A percentile compares a stretch with the other conserved stretches of the same genome.
Evolutionary conservation across 2,113 vertebrate species (phyloP).

Genomic region (Gambusia holbrooki): DNA sequence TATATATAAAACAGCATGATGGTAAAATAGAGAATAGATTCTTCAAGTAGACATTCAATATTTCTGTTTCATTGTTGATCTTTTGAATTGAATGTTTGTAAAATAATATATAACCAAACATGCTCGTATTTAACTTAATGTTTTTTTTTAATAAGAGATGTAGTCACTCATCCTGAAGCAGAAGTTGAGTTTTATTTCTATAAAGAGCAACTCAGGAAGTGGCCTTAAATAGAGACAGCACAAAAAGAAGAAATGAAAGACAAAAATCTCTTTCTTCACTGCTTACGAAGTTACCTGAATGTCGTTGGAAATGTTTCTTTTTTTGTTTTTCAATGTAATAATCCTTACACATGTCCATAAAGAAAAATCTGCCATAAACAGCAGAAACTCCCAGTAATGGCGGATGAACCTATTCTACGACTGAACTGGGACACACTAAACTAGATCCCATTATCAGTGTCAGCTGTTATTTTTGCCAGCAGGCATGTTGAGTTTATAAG

Average conservation of each 20-base stretch:
- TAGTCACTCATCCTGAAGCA: not conserved
- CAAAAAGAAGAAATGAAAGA: not conserved
- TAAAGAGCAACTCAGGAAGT: not conserved
- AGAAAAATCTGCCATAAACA: not conserved
- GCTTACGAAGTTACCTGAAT: not conserved
- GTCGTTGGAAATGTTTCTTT: not conserved
- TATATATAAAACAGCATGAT: not conserved
- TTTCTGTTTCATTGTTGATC: not conserved
- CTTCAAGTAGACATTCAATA: not conserved
- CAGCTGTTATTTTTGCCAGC: conserved; percentile 34
- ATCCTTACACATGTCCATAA: not conserved
- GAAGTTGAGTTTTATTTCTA: not conserved
- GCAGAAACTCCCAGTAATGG: conserved; percentile 1
- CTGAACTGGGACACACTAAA: conserved; percentile 31
- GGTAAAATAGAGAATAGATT: not conserved
- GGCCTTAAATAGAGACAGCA: not conserved
- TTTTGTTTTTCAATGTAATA: not conserved
- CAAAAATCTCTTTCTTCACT: not conserved
- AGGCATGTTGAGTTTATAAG: conserved; percentile 42
- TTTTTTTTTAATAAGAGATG: not conserved
- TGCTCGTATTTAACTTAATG: not conserved
- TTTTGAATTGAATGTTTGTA: not conserved
- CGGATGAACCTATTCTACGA: not conserved
- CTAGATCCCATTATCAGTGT: conserved; percentile 46
- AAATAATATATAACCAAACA: no score